Base-by-base conservation (phyloP, 2,888 invertebrate species). In the Morpho deidamia region DNA sequence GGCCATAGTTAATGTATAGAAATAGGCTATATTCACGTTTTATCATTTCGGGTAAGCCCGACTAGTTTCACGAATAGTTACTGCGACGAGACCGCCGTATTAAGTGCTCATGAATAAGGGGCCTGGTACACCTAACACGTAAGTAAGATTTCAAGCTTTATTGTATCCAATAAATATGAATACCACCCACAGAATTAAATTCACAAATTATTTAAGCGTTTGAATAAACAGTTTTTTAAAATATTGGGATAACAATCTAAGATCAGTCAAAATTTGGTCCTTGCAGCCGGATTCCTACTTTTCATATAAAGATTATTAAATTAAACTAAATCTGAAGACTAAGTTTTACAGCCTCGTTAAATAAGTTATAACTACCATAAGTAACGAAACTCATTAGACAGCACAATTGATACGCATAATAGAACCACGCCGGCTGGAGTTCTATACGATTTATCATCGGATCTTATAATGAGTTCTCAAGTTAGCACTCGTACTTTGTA, bases 391-490 rank as follows among this genome's bases (percentile, higher is more conserved):
- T 53, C 59, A 59, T 60, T 58, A 60, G 56, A 57, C 56, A 53
- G 47, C 42, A 56, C 56, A 61, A 62, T 57, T 60, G 58, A 57
- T 62, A 59, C 59, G 56, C 51, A 53, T 51, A 60, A 58, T 53
- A 53, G 55, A 53, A 41, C 40, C 53, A 44, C 49, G 40, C 51
- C 32, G 32, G 50, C 46, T 38, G 38, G 50, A 44, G 47, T 47
- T 54, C 38, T 41, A 50, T 53, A 53, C 56, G 45, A 58, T 62
- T 66, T 66, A 63, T 65, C 59, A 67, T 63, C 58, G 56, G 46
- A 61, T 62, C 58, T 52, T 45, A 50, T 65, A 65, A 67, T 64
- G 62, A 61, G 60, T 59, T 64, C 61, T 52, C 57, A 50, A 64
- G 58, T 64, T 64, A 58, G 60, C 59, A 53, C 56, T 58, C 23